Conservation (phyloP, 30 jellyfish, hydroid and myxozoan genomes). For the Phacellophora camtschatica region DNA sequence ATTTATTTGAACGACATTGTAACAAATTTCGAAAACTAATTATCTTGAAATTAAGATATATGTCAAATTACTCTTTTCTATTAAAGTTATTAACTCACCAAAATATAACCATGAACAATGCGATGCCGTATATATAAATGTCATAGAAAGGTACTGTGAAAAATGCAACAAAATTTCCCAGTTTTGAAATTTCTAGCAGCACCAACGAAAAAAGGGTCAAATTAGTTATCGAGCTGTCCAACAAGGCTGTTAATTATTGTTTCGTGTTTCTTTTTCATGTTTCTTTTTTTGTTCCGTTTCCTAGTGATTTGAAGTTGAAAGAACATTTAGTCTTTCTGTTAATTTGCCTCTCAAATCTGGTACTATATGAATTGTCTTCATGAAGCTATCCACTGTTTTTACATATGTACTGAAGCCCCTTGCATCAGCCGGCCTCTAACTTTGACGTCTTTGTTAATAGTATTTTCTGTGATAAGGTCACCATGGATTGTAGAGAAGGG, state of each 20-base stretch:
- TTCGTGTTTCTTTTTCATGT: constrained; percentile 10
- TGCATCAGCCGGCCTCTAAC: constrained; percentile 69
- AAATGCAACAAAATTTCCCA: too few species aligned
- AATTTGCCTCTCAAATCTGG: not conserved
- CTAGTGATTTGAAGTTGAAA: constrained; percentile 23
- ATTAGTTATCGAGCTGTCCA: constrained; percentile 33
- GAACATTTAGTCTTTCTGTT: not conserved
- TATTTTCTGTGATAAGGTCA: constrained; percentile 54
- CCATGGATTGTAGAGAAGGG: constrained; percentile 60
- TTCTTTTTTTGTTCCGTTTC: constrained; percentile 28
- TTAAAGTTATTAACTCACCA: too few species aligned
- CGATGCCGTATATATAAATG: too few species aligned
- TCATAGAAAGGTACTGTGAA: too few species aligned
- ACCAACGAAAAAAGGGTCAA: constrained; percentile 64
- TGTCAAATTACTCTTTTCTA: too few species aligned
- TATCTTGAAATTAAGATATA: too few species aligned
- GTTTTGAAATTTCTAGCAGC: constrained; percentile 61
- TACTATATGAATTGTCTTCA: constrained; percentile 26
- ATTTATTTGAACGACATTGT: too few species aligned
- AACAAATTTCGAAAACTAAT: too few species aligned
- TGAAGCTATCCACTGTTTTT: constrained; percentile 28
- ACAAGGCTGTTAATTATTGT: constrained; percentile 32
- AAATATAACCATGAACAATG: too few species aligned
- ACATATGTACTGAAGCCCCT: constrained; percentile 48
- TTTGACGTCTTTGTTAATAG: constrained; percentile 53